Evolutionary conservation across 2,797 vertebrate genomes (phyloP), one percentile per base, ranked within the genome.

Genomic region (Bucorvus abyssinicus): DNA sequence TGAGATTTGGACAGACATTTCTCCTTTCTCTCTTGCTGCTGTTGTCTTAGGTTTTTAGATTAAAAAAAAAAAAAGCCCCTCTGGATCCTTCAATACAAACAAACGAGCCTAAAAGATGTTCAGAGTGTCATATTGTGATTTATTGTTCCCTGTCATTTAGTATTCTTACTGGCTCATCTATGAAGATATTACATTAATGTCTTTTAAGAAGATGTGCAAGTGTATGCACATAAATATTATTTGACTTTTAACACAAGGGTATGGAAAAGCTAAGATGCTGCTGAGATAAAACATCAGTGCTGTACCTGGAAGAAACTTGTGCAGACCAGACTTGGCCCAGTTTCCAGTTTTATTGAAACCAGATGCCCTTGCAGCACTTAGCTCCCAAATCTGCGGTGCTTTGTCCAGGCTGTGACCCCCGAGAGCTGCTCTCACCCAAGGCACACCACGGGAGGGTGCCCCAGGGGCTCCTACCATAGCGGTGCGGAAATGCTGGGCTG

Each of bases 261-360:
- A 92, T 60, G 88, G 63, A 88, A 90, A 70, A 73, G 76, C 74
- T 84, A 49, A 89, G 88, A 93, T 94, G 81, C n/a, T 3, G 2
- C 75, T 83, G 68, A 87, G 87, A 94, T 95, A 91, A 91, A 60
- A 74, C 0, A 0, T 77, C 90, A 78, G 32, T 68, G 68, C 60
- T 85, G 56, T 92, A 95, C 88, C 88, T 93, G 78, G 30, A 92
- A 93, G 71, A 87, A 89, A 77, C 59, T 94, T 87, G 34, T 78
- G 78, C 78, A 90, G 71, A 57, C 32, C 42, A 87, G 77, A 60
- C 75, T 93, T 95, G 77, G 64, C 53, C 57, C 9, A 21, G 32
- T 64, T 92, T 85, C 61, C 50, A 71, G 38, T 83, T 94, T 77
- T 91, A 84, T 59, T 87, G 71, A 87, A 97, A 83, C 49, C 81